Base-by-base conservation (phyloP, 2,113 vertebrate genomes). In the Loxodonta africana region DNA sequence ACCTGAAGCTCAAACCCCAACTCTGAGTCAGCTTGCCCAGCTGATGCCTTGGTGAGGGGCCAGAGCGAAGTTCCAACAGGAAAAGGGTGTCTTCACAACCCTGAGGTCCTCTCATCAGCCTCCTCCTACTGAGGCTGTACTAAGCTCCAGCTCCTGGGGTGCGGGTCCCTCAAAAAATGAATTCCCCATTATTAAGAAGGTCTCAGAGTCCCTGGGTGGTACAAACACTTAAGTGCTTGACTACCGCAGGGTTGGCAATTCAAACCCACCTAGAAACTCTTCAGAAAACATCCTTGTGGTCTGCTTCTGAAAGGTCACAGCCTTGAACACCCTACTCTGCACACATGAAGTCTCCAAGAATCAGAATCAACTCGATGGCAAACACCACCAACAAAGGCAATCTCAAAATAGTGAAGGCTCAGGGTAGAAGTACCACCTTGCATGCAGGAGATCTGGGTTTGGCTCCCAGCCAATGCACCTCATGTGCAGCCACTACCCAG, bases 21-120 rank as follows among this genome's bases (percentile, higher is more conserved):
- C n/a, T 53, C 5, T 1, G 57, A 86, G 21, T 2, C 7, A 71
- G 12, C 46, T 41, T 60, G 26, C 46, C 78, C 0, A 0, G 44
- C 62, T 57, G 30, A 21, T 8, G 44, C 12, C 30, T 23, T 14
- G 1, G 46, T 30, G 37, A 73, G 9, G 15, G 60, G 20, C 2
- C 9, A 0, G 30, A n/a, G 18, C n/a, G 46, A 11, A 62, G 26
- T 41, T 41, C 28, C 11, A 4, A 4, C 20, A 73, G 41, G 25
- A 86, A 4, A 86, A 4, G 53, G 20, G 12, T 18, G 46, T 11
- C 28, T 23, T 74, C 6, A 0, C 23, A 25, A 10, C 2, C 18
- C 28, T 53, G 62, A 30, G 73, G 20, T 23, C 73, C 44, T 71
- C 74, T 20, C 8, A 23, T 9, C 18, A 26, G 8, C 21, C 12